A percentile compares a stretch with the other conserved stretches of the same genome.
Evolutionary conservation across 2,888 invertebrate genomes (phyloP).

Genomic region (Thymelicus acteon): DNA sequence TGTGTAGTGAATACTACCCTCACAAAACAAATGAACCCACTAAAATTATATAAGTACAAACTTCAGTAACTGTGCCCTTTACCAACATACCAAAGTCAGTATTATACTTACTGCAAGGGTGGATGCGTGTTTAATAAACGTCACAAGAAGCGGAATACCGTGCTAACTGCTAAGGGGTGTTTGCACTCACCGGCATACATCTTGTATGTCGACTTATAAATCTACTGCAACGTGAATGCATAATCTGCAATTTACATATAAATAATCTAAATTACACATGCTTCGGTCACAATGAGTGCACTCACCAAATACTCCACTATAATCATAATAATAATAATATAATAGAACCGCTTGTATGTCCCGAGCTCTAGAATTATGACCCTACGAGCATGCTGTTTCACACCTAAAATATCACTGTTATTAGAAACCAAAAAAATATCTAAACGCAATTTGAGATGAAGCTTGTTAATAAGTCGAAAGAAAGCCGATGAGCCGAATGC

Average conservation of each 20-base stretch:
- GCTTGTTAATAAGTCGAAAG: constrained; percentile 53
- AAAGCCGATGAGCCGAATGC: constrained; percentile 39
- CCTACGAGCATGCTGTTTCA: constrained; percentile 60
- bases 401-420: constrained; percentile 47
- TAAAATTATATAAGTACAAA: background rate
- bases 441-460: constrained; percentile 56
- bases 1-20: constrained; percentile 1
- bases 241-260: constrained; percentile 72
- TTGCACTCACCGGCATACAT: constrained; percentile 78
- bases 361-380: constrained; percentile 50
- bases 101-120: constrained; percentile 34
- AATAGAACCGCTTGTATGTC: constrained; percentile 6
- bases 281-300: constrained; percentile 38
- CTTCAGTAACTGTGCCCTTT: constrained; percentile 17
- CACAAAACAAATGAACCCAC: constrained; percentile 4
- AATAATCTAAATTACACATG: constrained; percentile 33
- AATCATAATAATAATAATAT: constrained; percentile 5
- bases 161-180: constrained; percentile 50
- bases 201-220: constrained; percentile 70
- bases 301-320: constrained; percentile 25
- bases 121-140: constrained; percentile 31
- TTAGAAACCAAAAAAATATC: constrained; percentile 55
- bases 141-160: constrained; percentile 31
- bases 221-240: constrained; percentile 76
- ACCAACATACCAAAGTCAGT: constrained; percentile 24